phyloP scores from a whole-genome alignment of 2,113 vertebrate genomes.

The Rafetus swinhoei region DNA sequence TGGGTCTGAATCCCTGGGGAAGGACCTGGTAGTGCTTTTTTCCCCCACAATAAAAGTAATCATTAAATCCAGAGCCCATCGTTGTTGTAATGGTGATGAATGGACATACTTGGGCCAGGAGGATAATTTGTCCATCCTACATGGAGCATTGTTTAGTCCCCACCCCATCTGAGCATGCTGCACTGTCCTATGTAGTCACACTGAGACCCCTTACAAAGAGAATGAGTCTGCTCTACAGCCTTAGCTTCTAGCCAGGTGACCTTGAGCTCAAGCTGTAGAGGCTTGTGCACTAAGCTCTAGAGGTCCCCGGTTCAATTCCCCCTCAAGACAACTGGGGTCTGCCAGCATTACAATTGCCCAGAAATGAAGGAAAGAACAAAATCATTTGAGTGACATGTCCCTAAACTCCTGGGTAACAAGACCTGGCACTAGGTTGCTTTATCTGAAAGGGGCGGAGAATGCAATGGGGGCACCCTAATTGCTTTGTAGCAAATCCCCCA shows the following conservation, averaged over 20 bases:
- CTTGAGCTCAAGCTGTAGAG: no score
- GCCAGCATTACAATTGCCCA: not conserved
- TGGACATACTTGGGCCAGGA: not conserved
- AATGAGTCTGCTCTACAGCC: no score
- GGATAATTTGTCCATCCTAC: constrained; percentile 22
- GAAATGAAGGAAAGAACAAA: not conserved
- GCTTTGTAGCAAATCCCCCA: constrained; percentile 17
- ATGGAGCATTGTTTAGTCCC: no score
- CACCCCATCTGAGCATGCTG: no score
- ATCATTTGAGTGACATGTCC: not conserved
- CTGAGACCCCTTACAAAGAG: no score
- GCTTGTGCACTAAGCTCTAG: no score
- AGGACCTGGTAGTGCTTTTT: not conserved
- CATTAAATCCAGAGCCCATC: not conserved
- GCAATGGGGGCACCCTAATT: not conserved
- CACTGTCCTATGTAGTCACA: no score
- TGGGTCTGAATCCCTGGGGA: not conserved
- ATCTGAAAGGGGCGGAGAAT: not conserved
- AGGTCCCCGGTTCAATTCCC: no score
- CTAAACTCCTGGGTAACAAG: accelerated
- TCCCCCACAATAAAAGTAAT: not conserved
- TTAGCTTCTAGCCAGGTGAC: no score
- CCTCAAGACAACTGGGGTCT: no score
- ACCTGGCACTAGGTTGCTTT: not conserved
- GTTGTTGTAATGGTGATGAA: not conserved